These are phyloP conservation scores for Cydia strobilella DNA, from an alignment of 1,140 invertebrate genomes.

Conservation along the genomic window DNA sequence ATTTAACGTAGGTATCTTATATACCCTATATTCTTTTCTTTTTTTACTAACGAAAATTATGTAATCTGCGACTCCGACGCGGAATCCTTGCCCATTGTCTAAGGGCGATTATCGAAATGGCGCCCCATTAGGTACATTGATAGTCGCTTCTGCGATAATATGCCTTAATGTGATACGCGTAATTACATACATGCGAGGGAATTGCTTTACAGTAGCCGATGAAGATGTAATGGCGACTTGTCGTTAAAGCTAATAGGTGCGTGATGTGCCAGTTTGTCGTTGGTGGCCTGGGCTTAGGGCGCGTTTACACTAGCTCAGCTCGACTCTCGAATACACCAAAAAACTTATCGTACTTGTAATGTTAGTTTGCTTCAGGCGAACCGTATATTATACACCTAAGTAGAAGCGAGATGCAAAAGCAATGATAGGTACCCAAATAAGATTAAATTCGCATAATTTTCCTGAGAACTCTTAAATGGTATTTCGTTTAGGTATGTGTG, in stretches of 20 bases:
- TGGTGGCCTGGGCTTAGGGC: neutral
- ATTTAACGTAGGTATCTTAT: neutral
- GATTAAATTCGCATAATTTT: too few relatives aligned
- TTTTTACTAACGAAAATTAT: neutral
- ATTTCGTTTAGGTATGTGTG: too few relatives aligned
- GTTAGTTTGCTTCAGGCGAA: too few relatives aligned
- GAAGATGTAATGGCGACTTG: slow-evolving; percentile 59
- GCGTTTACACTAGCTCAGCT: neutral
- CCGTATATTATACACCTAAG: too few relatives aligned
- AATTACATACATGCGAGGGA: slow-evolving; percentile 54
- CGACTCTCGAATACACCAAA: neutral
- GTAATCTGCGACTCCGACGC: neutral
- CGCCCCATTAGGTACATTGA: slow-evolving; percentile 62
- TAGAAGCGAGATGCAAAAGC: too few relatives aligned
- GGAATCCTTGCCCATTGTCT: slow-evolving; percentile 48
- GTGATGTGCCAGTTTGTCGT: slow-evolving; percentile 49
- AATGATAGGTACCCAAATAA: too few relatives aligned
- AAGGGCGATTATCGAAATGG: slow-evolving; percentile 55
- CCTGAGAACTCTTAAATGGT: too few relatives aligned
- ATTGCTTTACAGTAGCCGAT: slow-evolving; percentile 52
- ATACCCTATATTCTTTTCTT: neutral
- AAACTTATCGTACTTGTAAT: too few relatives aligned
- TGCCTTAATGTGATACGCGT: slow-evolving; percentile 51
- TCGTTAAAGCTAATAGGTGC: slow-evolving; percentile 55
- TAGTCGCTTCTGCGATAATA: slow-evolving; percentile 57